These are phyloP conservation scores for Elysia chlorotica DNA, from an alignment of 1,140 invertebrate genomes.

Conservation along the genomic window DNA sequence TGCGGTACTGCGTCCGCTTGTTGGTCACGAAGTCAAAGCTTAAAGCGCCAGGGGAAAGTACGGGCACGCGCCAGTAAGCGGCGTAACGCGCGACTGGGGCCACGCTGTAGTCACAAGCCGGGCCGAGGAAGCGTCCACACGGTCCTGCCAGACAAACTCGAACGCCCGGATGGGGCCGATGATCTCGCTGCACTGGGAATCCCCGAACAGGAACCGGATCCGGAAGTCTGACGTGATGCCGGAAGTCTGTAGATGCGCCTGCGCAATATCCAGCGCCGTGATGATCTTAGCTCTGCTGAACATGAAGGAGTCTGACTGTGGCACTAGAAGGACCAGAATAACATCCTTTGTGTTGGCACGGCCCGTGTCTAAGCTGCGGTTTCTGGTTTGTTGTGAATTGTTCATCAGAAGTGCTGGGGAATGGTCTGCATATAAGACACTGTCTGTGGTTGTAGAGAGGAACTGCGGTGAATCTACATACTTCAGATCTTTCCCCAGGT, in stretches of 20 bases:
- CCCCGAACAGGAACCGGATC: neutral
- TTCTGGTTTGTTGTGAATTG: too few relatives aligned
- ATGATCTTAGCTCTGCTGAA: too few relatives aligned
- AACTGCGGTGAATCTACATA: too few relatives aligned
- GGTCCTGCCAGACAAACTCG: neutral
- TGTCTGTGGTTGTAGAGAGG: too few relatives aligned
- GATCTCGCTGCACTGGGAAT: neutral
- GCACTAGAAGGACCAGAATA: too few relatives aligned
- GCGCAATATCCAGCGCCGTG: too few relatives aligned
- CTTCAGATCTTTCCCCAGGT: too few relatives aligned
- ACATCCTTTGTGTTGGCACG: too few relatives aligned
- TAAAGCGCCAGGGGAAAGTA: slow-evolving; percentile 80
- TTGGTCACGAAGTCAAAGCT: neutral
- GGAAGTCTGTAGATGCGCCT: neutral
- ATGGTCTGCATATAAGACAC: too few relatives aligned
- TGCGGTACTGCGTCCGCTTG: neutral
- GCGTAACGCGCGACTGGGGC: slow-evolving; percentile 87
- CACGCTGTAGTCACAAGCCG: slow-evolving; percentile 88
- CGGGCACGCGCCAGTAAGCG: slow-evolving; percentile 82
- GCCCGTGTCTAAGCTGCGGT: too few relatives aligned
- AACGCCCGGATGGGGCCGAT: neutral
- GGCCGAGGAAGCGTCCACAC: slow-evolving; percentile 75
- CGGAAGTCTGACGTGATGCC: neutral
- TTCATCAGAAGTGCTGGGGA: too few relatives aligned
- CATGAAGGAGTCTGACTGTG: too few relatives aligned